These are phyloP conservation scores for Marcusenius ussheri DNA, from an alignment of 2,113 vertebrate species.

Conservation along the genomic window DNA sequence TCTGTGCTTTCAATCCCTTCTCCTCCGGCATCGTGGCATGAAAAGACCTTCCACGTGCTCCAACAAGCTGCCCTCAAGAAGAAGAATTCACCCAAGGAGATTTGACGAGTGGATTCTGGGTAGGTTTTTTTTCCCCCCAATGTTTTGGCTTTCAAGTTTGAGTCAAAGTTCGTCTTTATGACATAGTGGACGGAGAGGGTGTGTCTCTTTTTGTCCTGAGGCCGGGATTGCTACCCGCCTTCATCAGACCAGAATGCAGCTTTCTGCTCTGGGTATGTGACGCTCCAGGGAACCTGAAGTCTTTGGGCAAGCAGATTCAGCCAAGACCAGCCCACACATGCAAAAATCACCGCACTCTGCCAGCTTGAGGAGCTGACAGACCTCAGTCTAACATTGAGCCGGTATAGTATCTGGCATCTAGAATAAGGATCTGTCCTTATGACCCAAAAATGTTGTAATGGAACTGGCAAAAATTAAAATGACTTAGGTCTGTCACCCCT, in stretches of 20 bases:
- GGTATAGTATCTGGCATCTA: neutral
- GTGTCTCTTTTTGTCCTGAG: neutral
- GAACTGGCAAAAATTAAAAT: neutral
- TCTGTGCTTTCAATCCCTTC: conserved; percentile 33
- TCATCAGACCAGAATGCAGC: neutral
- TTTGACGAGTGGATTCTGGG: conserved; percentile 7
- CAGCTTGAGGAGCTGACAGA: neutral
- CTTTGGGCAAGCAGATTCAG: neutral
- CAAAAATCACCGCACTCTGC: neutral
- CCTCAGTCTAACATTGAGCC: neutral
- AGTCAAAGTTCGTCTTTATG: neutral
- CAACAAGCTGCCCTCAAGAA: conserved; percentile 22
- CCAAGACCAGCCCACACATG: neutral
- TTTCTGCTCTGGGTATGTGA: neutral
- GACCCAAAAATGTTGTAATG: neutral
- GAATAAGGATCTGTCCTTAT: neutral
- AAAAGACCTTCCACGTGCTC: conserved; percentile 18
- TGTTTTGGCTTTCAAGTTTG: neutral
- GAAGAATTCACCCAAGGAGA: conserved; percentile 26
- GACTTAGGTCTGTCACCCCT: neutral
- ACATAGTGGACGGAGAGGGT: neutral
- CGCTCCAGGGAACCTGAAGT: neutral
- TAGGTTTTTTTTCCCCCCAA: neutral
- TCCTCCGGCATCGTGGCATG: conserved; percentile 27
- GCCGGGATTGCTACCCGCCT: no score